These are phyloP conservation scores for Hydractinia echinata DNA, from an alignment of 30 jellyfish, hydroid and myxozoan species.

Conservation along the genomic window DNA sequence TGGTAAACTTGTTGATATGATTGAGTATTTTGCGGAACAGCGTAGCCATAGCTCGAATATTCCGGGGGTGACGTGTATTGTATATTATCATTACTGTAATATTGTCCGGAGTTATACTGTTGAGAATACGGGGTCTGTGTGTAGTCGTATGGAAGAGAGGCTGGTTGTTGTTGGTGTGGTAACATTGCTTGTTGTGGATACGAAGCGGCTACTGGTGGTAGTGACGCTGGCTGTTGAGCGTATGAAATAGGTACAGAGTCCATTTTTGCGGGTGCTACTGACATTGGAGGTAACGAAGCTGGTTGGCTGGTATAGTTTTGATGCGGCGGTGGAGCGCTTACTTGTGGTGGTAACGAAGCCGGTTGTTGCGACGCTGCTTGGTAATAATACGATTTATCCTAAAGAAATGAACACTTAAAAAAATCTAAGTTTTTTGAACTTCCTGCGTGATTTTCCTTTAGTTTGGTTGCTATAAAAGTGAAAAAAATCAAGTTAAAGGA, in stretches of 20 bases:
- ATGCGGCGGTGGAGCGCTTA: conserved; percentile 6
- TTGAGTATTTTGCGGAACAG: conserved; percentile 15
- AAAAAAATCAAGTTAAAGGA: too few relatives aligned
- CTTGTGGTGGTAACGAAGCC: conserved; percentile 11
- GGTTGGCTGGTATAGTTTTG: background rate
- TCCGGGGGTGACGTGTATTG: background rate
- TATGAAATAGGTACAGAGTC: background rate
- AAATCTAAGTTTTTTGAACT: background rate
- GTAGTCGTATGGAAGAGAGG: conserved; percentile 5
- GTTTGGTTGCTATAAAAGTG: too few relatives aligned
- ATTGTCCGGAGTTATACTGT: conserved; percentile 2
- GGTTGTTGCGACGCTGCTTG: background rate
- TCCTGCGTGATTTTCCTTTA: background rate
- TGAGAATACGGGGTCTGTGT: background rate
- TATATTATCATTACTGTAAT: background rate
- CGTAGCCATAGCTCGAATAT: background rate
- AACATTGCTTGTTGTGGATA: background rate
- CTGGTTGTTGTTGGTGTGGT: background rate
- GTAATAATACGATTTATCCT: background rate
- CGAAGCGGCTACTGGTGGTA: background rate
- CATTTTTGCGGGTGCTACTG: background rate
- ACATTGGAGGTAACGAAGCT: conserved; percentile 12
- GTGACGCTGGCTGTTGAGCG: conserved; percentile 1
- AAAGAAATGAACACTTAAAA: background rate
- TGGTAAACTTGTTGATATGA: conserved; percentile 12